Percentiles rank a stretch among this genome's conserved stretches.
These are phyloP conservation scores for Thaleichthys pacificus DNA, from an alignment of 2,797 vertebrate genomes.

Conservation along the genomic window DNA sequence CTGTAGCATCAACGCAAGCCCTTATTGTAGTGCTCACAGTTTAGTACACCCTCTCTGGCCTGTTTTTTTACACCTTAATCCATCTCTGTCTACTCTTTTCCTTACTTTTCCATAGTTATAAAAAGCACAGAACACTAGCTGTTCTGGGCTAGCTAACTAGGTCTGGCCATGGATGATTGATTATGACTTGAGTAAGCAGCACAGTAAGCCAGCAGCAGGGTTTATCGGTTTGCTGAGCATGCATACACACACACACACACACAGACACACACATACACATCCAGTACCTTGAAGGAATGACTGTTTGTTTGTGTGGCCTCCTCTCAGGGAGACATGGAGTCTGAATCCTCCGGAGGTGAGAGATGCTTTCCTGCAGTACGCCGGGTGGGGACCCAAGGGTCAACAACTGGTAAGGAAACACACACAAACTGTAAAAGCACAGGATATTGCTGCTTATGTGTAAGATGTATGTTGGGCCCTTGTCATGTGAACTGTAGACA, in stretches of 20 bases:
- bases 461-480: background rate
- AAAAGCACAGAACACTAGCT: conserved; percentile 18
- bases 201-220: conserved; percentile 8
- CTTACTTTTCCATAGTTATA: conserved; percentile 45
- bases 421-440: background rate
- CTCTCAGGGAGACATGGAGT: conserved; percentile 84
- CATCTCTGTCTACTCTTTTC: conserved; percentile 51
- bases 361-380: conserved; percentile 88
- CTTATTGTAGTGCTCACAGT: background rate
- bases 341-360: conserved; percentile 91
- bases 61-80: conserved; percentile 53
- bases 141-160: conserved; percentile 47
- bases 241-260: background rate
- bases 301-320: conserved; percentile 19
- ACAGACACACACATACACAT: background rate
- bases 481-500: background rate
- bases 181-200: conserved; percentile 46
- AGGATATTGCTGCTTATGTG: background rate
- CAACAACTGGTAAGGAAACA: conserved; percentile 91
- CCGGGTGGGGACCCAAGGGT: conserved; percentile 93
- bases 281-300: background rate
- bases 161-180: conserved; percentile 52
- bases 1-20: conserved; percentile 31
- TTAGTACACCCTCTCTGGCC: conserved; percentile 13
- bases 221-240: conserved; percentile 24